These are phyloP conservation scores for Adoxophyes honmai DNA, from an alignment of 1,140 invertebrate genomes.

Conservation along the genomic window DNA sequence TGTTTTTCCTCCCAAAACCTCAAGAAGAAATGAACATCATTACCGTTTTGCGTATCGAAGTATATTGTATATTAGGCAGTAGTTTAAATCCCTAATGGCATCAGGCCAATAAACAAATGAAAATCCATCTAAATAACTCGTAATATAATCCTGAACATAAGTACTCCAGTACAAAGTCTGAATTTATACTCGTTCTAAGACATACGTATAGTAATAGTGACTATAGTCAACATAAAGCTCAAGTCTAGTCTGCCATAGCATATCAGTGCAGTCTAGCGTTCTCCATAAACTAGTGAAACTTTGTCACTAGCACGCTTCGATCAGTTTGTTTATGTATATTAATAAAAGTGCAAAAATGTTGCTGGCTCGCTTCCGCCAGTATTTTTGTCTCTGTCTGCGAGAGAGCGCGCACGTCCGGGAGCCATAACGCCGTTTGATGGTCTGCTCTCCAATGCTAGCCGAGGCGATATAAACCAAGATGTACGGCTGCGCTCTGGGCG, in stretches of 20 bases:
- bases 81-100: too few relatives aligned
- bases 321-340: constrained; percentile 62
- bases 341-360: constrained; percentile 64
- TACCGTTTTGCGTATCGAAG: too few relatives aligned
- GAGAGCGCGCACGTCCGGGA: constrained; percentile 79
- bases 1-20: too few relatives aligned
- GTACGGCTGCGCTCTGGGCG: constrained; percentile 83
- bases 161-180: too few relatives aligned
- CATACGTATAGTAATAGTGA: too few relatives aligned
- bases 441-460: constrained; percentile 88
- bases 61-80: too few relatives aligned
- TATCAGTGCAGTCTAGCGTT: constrained; percentile 9
- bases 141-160: too few relatives aligned
- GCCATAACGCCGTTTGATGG: constrained; percentile 83
- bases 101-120: too few relatives aligned
- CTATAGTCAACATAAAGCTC: background rate
- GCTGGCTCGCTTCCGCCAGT: constrained; percentile 41
- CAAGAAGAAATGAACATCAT: too few relatives aligned
- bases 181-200: too few relatives aligned
- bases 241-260: constrained; percentile 4
- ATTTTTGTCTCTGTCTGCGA: constrained; percentile 72
- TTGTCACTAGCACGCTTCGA: constrained; percentile 27
- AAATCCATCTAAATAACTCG: too few relatives aligned
- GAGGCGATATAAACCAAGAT: constrained; percentile 84
- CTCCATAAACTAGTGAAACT: constrained; percentile 11